These are phyloP conservation scores for Cebus imitator DNA, from an alignment of 2,113 vertebrate species.

Conservation along the genomic window DNA sequence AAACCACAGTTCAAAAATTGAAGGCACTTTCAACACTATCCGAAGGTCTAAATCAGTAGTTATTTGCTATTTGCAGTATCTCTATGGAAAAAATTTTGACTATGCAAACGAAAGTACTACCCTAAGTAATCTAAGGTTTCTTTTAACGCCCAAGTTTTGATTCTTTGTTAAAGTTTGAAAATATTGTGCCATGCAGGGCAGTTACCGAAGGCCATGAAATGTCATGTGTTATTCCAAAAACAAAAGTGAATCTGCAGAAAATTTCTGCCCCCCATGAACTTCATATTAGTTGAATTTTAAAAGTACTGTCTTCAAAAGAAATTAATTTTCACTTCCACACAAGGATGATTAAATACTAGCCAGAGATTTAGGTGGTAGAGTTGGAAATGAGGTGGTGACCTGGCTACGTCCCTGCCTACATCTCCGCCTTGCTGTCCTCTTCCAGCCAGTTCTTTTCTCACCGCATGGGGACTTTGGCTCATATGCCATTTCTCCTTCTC, in stretches of 20 bases:
- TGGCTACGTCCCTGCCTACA: background rate
- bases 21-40: background rate
- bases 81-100: background rate
- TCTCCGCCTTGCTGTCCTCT: accelerated
- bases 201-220: constrained; percentile 41
- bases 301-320: background rate
- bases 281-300: constrained; percentile 39
- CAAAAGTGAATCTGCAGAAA: background rate
- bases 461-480: background rate
- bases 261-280: background rate
- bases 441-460: background rate
- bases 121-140: background rate
- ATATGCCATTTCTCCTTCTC: background rate
- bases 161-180: constrained; percentile 22
- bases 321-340: background rate
- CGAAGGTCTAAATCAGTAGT: constrained; percentile 4
- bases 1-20: background rate
- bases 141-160: constrained; percentile 16
- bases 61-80: background rate
- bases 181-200: background rate
- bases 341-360: background rate
- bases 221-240: background rate
- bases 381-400: background rate
- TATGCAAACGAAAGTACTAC: background rate
- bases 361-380: background rate